phyloP scores from a whole-genome alignment of 2,888 invertebrate genomes.

The Sphaerophoria taeniata region DNA sequence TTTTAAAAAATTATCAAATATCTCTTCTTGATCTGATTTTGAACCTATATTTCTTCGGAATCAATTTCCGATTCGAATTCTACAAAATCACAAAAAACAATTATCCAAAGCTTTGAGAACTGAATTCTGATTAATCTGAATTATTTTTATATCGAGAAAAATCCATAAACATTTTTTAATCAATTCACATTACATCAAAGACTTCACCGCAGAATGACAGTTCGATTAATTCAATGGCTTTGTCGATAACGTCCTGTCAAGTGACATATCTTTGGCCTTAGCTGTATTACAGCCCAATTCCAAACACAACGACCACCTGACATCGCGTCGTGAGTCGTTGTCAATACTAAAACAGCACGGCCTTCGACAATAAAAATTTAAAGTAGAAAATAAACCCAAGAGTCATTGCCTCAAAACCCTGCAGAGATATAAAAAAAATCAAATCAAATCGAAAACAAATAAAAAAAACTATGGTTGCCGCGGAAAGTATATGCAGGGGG shows the following conservation, averaged over 20 bases:
- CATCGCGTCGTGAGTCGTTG: not conserved
- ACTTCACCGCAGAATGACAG: constrained; percentile 55
- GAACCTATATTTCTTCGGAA: too few relatives aligned
- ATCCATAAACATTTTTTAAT: constrained; percentile 52
- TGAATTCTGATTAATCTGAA: too few relatives aligned
- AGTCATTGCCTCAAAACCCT: constrained; percentile 51
- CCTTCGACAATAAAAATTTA: constrained; percentile 13
- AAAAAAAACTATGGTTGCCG: too few relatives aligned
- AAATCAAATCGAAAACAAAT: constrained; percentile 4
- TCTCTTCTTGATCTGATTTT: too few relatives aligned
- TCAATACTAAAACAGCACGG: not conserved
- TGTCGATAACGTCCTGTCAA: constrained; percentile 55
- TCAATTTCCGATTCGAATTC: too few relatives aligned
- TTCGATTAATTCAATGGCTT: constrained; percentile 69
- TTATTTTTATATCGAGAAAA: constrained; percentile 7
- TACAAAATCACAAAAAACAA: too few relatives aligned
- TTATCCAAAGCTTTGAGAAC: too few relatives aligned
- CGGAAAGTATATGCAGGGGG: constrained; percentile 14
- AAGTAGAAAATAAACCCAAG: constrained; percentile 52
- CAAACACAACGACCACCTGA: not conserved
- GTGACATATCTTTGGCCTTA: constrained; percentile 13
- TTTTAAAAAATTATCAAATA: too few relatives aligned
- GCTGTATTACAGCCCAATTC: not conserved
- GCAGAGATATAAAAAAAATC: constrained; percentile 16
- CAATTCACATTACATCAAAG: constrained; percentile 62